These are phyloP conservation scores for Lepus townsendii DNA, from an alignment of 2,797 vertebrate genomes.

Conservation along the genomic window DNA sequence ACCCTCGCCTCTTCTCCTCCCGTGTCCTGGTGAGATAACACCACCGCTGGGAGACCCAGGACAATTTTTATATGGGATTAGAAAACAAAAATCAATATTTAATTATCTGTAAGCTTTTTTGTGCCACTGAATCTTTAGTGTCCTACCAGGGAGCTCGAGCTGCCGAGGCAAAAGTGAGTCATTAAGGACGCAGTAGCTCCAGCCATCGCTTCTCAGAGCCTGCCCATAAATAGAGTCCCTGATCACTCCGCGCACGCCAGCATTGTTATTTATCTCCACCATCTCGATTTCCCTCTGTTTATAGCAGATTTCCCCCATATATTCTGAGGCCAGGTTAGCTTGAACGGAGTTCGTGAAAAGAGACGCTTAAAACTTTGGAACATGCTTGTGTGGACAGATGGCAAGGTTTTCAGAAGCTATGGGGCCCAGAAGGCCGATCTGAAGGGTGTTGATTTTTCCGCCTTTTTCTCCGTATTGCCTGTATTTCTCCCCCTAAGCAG, in stretches of 20 bases:
- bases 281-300: conserved; percentile 92
- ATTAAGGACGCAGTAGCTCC: conserved; percentile 92
- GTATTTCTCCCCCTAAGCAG: background rate
- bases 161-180: conserved; percentile 93
- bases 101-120: conserved; percentile 99
- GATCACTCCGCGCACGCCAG: conserved; percentile 86
- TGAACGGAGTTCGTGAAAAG: conserved; percentile 86
- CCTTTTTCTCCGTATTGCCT: background rate
- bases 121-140: conserved; percentile 99
- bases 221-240: conserved; percentile 90
- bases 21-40: conserved; percentile 95
- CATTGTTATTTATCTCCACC: conserved; percentile 90
- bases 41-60: conserved; percentile 98
- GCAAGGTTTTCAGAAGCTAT: conserved; percentile 58
- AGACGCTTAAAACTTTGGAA: conserved; percentile 87
- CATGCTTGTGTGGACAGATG: conserved; percentile 73
- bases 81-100: conserved; percentile 99
- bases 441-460: conserved; percentile 71
- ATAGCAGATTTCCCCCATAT: conserved; percentile 86
- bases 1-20: conserved; percentile 43
- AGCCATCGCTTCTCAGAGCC: conserved; percentile 87
- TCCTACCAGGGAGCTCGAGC: conserved; percentile 92
- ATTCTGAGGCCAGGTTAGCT: conserved; percentile 87
- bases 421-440: conserved; percentile 77
- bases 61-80: conserved; percentile 99